Evolutionary conservation across 2,797 vertebrate species (phyloP).

Genomic region (Sebastes elongatus): DNA sequence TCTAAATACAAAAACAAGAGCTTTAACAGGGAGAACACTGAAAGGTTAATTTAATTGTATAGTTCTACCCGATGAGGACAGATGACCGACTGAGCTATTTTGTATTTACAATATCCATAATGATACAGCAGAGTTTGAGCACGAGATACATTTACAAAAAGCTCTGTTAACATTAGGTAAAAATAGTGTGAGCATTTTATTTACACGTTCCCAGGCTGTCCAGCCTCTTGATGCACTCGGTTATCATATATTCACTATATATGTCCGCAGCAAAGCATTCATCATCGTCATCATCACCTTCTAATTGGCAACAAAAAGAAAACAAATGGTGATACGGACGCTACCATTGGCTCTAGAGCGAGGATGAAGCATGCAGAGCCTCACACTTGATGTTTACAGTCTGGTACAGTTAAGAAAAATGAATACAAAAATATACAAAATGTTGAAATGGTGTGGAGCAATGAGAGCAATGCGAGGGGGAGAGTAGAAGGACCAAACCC

Average conservation of each 20-base stretch:
- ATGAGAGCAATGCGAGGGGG: slow-evolving; percentile 29
- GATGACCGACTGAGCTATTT: slow-evolving; percentile 76
- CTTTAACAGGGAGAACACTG: slow-evolving; percentile 73
- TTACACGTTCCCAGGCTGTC: slow-evolving; percentile 70
- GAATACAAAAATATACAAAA: slow-evolving; percentile 79
- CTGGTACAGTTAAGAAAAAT: slow-evolving; percentile 65
- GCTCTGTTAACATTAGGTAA: slow-evolving; percentile 78
- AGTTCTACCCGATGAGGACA: slow-evolving; percentile 81
- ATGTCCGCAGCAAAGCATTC: slow-evolving; percentile 63
- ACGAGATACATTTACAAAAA: slow-evolving; percentile 90
- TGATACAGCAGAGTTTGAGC: slow-evolving; percentile 88
- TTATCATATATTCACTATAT: slow-evolving; percentile 58
- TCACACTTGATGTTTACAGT: slow-evolving; percentile 42
- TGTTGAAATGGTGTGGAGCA: slow-evolving; percentile 45
- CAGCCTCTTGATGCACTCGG: slow-evolving; percentile 62
- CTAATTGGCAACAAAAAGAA: slow-evolving; percentile 53
- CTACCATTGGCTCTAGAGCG: slow-evolving; percentile 46
- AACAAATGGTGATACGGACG: slow-evolving; percentile 52
- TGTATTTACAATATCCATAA: slow-evolving; percentile 88
- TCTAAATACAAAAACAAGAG: slow-evolving; percentile 66
- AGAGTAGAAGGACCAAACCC: slow-evolving; percentile 27
- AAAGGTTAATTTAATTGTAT: slow-evolving; percentile 73
- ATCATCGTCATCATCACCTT: slow-evolving; percentile 38
- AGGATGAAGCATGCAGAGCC: slow-evolving; percentile 73
- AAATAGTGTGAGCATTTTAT: slow-evolving; percentile 83